Percentiles rank a stretch among this genome's conserved stretches.
Conservation (phyloP, 2,888 invertebrate genomes). For the Argyra leucocephala region DNA sequence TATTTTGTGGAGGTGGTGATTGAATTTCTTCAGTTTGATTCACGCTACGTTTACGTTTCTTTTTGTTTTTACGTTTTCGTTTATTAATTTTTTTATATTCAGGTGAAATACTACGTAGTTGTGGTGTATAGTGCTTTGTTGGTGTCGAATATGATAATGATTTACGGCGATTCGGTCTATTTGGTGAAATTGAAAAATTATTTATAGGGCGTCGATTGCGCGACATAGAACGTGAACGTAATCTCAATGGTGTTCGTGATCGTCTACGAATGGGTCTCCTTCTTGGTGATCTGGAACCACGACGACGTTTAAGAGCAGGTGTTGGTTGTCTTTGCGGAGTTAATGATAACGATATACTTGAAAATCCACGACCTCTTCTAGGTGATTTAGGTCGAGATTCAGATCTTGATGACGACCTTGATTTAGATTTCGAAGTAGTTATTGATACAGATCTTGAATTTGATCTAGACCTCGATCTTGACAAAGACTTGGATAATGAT, state of each 20-base stretch:
- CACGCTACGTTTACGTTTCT: constrained; percentile 15
- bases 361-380: constrained; percentile 36
- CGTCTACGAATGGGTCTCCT: constrained; percentile 26
- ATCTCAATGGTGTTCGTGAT: constrained; percentile 28
- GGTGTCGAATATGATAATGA: constrained; percentile 27
- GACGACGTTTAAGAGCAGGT: constrained; percentile 24
- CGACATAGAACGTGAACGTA: constrained; percentile 35
- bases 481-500: constrained; percentile 30
- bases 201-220: neutral
- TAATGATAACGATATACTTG: constrained; percentile 32
- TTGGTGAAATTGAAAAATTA: neutral
- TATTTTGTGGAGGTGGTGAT: constrained; percentile 19
- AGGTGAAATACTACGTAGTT: neutral
- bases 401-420: constrained; percentile 6
- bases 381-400: constrained; percentile 25
- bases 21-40: neutral
- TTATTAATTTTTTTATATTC: neutral
- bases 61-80: constrained; percentile 4
- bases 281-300: constrained; percentile 22
- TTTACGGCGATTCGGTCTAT: constrained; percentile 22
- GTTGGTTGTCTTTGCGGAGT: constrained; percentile 26
- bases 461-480: constrained; percentile 11
- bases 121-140: constrained; percentile 13
- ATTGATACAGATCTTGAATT: constrained; percentile 26
- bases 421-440: constrained; percentile 15